Evolutionary conservation across 2,797 vertebrate genomes (phyloP), one percentile per base, ranked within the genome.

Genomic region (Tamandua tetradactyla): DNA sequence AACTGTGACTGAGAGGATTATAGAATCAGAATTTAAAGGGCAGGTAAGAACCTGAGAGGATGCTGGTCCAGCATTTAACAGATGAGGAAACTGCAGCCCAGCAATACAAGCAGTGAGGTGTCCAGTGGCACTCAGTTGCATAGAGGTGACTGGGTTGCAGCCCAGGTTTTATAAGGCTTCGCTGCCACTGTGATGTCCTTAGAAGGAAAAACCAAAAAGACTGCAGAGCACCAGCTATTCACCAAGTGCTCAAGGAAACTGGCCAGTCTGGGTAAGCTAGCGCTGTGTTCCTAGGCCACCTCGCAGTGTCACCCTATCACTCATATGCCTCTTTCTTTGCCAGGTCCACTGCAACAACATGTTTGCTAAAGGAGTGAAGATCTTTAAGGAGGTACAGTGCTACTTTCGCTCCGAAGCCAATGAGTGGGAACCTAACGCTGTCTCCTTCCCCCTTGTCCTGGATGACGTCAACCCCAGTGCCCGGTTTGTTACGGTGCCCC

Each of bases 321-420:
- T 91, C 37, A 68, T 20, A 22, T 78, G 32, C 49, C 47, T 66
- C 15, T 86, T 20, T 91, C 83, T 96, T 88, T 96, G 66, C 52
- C 98, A 99, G 99, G 99, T 99, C 94, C 99, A 99, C 97, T 99
- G 99, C 98, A 99, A 99, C 98, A 99, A 99, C 98, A 99, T 99
- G 99, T 99, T 99, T 72, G 98, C 98, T 64, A 98, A 97, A 76
- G 98, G 98, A 9, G 98, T 99, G 97, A 99, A 99, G 98, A 98
- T 98, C 96, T 99, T 99, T 98, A 99, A 98, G 87, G 99, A 99
- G 96, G 99, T 99, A 64, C 98, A 99, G 83, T 99, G 99, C 94
- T 99, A 98, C 97, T 99, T 99, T 96, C 99, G 99, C 0, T 99
- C 99, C 0, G 99, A 99, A 0, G 69, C 98, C 5, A 96, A 96